Conservation (phyloP, 2,888 invertebrate genomes). For the Sinelater perroti region DNA sequence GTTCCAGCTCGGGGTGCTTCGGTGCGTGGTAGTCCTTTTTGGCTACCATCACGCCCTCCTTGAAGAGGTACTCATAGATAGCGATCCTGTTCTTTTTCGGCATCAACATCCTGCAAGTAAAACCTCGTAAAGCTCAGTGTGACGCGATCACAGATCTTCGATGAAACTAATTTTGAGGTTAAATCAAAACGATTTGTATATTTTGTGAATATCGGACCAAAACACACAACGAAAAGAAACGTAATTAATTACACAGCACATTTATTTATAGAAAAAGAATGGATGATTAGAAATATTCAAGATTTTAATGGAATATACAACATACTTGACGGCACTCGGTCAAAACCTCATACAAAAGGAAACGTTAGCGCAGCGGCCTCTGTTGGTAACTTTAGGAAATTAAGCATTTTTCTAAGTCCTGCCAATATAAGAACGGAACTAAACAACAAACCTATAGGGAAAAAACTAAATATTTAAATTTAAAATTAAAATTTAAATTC, state of each 20-base stretch:
- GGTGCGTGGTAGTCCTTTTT: slow-evolving; percentile 98
- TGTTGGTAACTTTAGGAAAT: not conserved
- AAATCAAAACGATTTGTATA: not conserved
- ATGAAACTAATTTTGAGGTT: slow-evolving; percentile 1
- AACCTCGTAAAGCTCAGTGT: not conserved
- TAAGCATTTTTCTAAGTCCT: too few relatives aligned
- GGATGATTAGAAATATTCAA: not conserved
- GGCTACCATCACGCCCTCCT: slow-evolving; percentile 99
- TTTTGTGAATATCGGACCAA: too few relatives aligned
- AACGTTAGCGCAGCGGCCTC: slow-evolving; percentile 5
- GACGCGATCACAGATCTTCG: not conserved
- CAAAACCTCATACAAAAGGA: slow-evolving; percentile 1
- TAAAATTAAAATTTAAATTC: too few relatives aligned
- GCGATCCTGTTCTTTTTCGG: slow-evolving; percentile 96
- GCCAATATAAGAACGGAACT: too few relatives aligned
- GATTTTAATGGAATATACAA: not conserved
- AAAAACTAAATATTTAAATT: too few relatives aligned
- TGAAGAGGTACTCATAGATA: slow-evolving; percentile 98
- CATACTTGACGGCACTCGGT: slow-evolving; percentile 18
- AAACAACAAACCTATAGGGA: too few relatives aligned
- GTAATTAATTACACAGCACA: not conserved
- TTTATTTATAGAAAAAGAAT: too few relatives aligned
- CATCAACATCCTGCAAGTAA: slow-evolving; percentile 94
- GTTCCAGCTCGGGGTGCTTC: slow-evolving; percentile 96
- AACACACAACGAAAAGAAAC: not conserved